Evolutionary conservation across 2,888 invertebrate genomes (phyloP).

Genomic region (Drosophila meridionalis): DNA sequence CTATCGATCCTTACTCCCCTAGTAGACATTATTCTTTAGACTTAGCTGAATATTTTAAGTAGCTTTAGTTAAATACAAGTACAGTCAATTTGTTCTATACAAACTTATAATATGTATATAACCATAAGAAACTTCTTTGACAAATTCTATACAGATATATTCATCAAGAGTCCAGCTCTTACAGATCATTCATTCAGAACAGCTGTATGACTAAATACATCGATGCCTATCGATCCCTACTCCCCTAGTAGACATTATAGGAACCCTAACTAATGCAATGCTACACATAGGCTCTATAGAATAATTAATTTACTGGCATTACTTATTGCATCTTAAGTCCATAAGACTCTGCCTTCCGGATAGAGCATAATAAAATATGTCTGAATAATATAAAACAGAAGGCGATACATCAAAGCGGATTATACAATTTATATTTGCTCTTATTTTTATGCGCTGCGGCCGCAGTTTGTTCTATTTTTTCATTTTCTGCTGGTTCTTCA

Average conservation of each 20-base stretch:
- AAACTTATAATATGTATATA: no score
- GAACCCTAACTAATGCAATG: no score
- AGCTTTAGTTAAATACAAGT: no score
- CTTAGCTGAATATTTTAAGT: no score
- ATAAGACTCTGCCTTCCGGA: not conserved
- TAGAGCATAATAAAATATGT: conserved; percentile 69
- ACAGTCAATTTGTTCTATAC: no score
- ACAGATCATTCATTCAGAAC: not conserved
- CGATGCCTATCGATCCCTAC: no score
- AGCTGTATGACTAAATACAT: not conserved
- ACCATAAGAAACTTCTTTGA: not conserved
- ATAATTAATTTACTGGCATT: not conserved
- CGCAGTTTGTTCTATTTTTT: conserved; percentile 15
- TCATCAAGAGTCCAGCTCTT: not conserved
- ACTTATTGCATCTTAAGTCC: not conserved
- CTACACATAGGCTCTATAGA: not conserved
- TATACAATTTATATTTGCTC: conserved; percentile 75
- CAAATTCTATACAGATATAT: not conserved
- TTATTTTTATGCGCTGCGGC: conserved; percentile 56
- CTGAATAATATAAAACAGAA: conserved; percentile 80
- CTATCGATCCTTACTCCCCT: no score
- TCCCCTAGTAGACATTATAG: no score
- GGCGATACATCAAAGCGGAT: conserved; percentile 81
- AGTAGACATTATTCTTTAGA: no score
- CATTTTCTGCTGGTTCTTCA: conserved; percentile 22